Evolutionary conservation across 1,140 invertebrate species (phyloP).

Genomic region (Drosophila triauraria): DNA sequence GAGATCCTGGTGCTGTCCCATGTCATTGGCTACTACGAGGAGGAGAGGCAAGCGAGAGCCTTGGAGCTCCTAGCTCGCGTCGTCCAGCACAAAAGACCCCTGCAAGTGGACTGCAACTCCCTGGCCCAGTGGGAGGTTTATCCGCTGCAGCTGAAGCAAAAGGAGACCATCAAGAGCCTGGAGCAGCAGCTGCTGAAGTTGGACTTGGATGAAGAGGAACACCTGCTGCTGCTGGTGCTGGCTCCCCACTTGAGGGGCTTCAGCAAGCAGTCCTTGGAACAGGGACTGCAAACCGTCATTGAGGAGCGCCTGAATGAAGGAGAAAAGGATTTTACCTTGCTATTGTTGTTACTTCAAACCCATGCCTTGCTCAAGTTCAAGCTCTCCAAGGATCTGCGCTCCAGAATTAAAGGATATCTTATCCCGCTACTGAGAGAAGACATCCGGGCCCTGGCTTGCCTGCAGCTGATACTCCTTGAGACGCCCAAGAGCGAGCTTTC

Average conservation of each 20-base stretch:
- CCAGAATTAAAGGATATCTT: slow-evolving; percentile 12
- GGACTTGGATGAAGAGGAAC: slow-evolving; percentile 30
- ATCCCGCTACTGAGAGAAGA: slow-evolving; percentile 26
- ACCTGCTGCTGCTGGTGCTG: slow-evolving; percentile 59
- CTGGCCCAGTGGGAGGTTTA: slow-evolving; percentile 89
- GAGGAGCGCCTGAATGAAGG: slow-evolving; percentile 10
- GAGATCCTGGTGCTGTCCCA: slow-evolving; percentile 90
- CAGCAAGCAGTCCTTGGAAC: slow-evolving; percentile 47
- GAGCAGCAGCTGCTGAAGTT: slow-evolving; percentile 42
- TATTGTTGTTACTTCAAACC: slow-evolving; percentile 68
- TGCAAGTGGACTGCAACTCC: slow-evolving; percentile 87
- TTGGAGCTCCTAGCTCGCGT: slow-evolving; percentile 89
- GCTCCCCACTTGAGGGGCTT: slow-evolving; percentile 67
- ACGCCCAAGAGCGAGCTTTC: slow-evolving; percentile 19
- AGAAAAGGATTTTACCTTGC: slow-evolving; percentile 19
- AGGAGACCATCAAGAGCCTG: slow-evolving; percentile 39
- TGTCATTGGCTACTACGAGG: slow-evolving; percentile 88
- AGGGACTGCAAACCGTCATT: slow-evolving; percentile 35
- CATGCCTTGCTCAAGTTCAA: slow-evolving; percentile 58
- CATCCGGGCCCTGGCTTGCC: slow-evolving; percentile 51
- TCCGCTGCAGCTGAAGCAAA: slow-evolving; percentile 87
- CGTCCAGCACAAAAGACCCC: slow-evolving; percentile 88
- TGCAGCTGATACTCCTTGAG: slow-evolving; percentile 52
- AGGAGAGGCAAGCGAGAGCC: slow-evolving; percentile 86
- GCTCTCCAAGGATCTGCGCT: slow-evolving; percentile 15